Evolutionary conservation across 2,888 invertebrate species (phyloP).

Genomic region (Idaea biselata): DNA sequence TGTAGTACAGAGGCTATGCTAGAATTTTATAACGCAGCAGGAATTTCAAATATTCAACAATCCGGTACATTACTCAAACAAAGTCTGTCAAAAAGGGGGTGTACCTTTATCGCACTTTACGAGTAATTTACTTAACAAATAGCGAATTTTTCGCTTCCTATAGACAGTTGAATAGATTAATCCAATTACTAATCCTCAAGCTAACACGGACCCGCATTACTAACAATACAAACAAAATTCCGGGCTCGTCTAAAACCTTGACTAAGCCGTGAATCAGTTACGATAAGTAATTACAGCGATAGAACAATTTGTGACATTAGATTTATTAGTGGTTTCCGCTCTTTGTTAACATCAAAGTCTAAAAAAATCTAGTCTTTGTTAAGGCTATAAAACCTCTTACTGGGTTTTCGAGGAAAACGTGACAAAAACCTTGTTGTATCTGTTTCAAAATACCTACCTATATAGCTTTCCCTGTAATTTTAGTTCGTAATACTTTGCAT

Average conservation of each 20-base stretch:
- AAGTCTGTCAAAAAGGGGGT: no score
- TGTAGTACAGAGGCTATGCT: no score
- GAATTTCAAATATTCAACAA: no score
- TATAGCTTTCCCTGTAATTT: no score
- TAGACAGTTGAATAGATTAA: neutral
- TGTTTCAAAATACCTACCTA: no score
- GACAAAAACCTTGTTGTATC: no score
- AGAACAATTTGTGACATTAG: constrained; percentile 27
- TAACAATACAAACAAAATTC: constrained; percentile 36
- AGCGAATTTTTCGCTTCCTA: neutral
- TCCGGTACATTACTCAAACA: no score
- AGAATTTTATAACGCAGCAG: no score
- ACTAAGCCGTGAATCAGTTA: constrained; percentile 47
- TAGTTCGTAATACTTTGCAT: no score
- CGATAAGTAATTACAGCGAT: constrained; percentile 32
- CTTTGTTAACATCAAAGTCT: constrained; percentile 25
- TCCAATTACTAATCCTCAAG: constrained; percentile 3
- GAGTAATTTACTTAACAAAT: neutral
- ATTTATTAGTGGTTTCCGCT: constrained; percentile 49
- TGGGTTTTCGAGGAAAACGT: no score
- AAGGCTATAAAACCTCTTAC: no score
- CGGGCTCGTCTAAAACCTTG: constrained; percentile 37
- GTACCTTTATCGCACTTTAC: no score
- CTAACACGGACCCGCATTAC: constrained; percentile 28
- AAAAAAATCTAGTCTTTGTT: neutral